Base-by-base conservation (phyloP, 2,797 vertebrate species). In the Acomys russatus region DNA sequence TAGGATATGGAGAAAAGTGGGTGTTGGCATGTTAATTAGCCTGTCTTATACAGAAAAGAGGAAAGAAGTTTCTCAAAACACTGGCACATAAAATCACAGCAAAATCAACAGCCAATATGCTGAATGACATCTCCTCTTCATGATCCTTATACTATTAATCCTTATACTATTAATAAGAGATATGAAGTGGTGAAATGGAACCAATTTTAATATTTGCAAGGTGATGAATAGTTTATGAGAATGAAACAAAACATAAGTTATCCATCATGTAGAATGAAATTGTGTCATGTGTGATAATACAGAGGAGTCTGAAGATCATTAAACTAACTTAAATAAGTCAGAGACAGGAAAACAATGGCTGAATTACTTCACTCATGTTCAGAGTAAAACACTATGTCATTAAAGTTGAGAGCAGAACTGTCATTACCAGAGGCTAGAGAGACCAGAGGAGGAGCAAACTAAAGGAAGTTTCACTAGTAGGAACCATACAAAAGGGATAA, bases 371-470 rank as follows among this genome's bases (percentile, higher is more conserved):
- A 28, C 3, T 76, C 4, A 0, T 56, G 64, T 25, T 30, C 28
- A 44, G n/a, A 20, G n/a, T 30, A 30, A 59, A 30, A 44, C 15
- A 64, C 17, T 30, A 66, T 1, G 10, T n/a, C 9, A 25, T n/a
- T 23, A 28, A 68, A 33, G 1, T 44, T 44, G 35, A 70, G 9
- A 61, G 33, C 14, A 49, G 20, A 73, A 70, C 5, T 25, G 23
- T 68, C 9, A 5, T 25, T 76, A 44, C 11, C 25, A 23, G 14
- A 44, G 28, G 5, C 33, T 68, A 11, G 10, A 2, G 25, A 66
- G 61, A 74, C 1, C 44, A 49, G 2, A 23, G 4, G 1, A 30
- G 10, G 7, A 14, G n/a, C 11, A 56, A 28, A 23, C 0, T 17
- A 8, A 66, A 7, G 5, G 17, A 59, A 59, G 9, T 14, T 38